phyloP scores from a whole-genome alignment of 2,888 invertebrate species.

The Sylvicola fuscatus region DNA sequence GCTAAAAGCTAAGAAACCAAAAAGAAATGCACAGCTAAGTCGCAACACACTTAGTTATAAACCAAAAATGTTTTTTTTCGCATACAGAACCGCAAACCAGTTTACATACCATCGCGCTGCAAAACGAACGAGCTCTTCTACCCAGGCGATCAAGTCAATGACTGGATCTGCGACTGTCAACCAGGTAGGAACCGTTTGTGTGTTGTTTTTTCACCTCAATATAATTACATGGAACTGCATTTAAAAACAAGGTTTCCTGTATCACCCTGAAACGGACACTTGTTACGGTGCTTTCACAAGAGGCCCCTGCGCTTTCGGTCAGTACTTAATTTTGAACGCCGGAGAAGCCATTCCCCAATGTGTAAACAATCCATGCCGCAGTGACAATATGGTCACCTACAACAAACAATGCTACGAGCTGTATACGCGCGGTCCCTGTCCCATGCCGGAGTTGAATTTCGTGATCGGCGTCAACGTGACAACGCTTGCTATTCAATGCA shows the following conservation, averaged over 20 bases:
- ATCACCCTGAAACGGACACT: constrained; percentile 34
- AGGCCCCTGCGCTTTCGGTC: constrained; percentile 37
- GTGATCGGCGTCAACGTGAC: constrained; percentile 38
- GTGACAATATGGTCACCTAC: constrained; percentile 29
- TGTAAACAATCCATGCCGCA: constrained; percentile 34
- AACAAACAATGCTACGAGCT: constrained; percentile 15
- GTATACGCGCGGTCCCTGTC: constrained; percentile 14
- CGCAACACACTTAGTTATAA: no score
- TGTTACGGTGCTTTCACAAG: constrained; percentile 41
- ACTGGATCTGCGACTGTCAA: constrained; percentile 40
- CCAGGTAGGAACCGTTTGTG: constrained; percentile 23
- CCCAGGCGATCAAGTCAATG: constrained; percentile 39
- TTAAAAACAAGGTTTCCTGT: constrained; percentile 35
- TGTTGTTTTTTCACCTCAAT: constrained; percentile 2
- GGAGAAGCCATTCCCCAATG: constrained; percentile 36
- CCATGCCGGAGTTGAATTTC: constrained; percentile 20
- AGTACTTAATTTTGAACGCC: constrained; percentile 33
- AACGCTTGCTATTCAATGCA: constrained; percentile 35
- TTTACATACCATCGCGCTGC: constrained; percentile 36
- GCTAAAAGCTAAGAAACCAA: no score
- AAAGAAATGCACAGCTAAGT: no score
- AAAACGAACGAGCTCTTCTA: constrained; percentile 41
- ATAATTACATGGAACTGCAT: constrained; percentile 7
- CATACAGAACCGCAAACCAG: constrained; percentile 30
- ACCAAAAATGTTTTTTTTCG: constrained; percentile 1